Base-by-base conservation (phyloP, 2,888 invertebrate species). In the Carterocephalus palaemon region DNA sequence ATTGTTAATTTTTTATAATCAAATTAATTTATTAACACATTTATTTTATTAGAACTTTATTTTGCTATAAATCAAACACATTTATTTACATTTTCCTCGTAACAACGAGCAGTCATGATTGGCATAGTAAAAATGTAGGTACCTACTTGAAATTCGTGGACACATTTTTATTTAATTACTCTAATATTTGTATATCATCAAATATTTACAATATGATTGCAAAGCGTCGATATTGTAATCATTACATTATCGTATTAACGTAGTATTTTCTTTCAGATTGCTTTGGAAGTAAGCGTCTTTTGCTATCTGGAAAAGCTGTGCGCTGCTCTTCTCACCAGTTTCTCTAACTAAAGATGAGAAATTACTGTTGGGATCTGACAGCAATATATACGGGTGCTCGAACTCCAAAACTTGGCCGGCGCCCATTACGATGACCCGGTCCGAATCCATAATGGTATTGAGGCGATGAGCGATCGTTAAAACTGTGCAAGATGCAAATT, bases 361-460 rank as follows among this genome's bases (percentile, higher is more conserved):
- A 12, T 84, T 79, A 54, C 90, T 88, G 31, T 85, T 67, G 9
- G 83, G 74, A 54, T 90, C 81, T 19, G 86, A 77, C 2, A 91
- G 74, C 22, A 90, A 64, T 6, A 79, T 65, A 60, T 89, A 85
- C 0, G 93, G 93, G 52, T 90, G 88, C 48, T 92, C 92, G 67
- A 89, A 92, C 74, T 93, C 93, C 46, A 79, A 71, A 3, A 79
- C 88, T 31, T 88, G 84, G 0, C 91, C 91, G 55, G 86, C 85
- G 59, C 89, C 90, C 78, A 92, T 85, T 4, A 92, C 89, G 4
- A 92, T 60, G 83, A 96, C 93, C 64, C 93, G 90, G 72, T 95
- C 93, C 2, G 94, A 95, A 76, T 96, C 96, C 90, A 97, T 90
- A 60, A 97, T 95, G 4, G 97, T 97, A 73, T 97, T 96, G 46